Percentiles rank a stretch among this genome's conserved stretches.
These are phyloP conservation scores for Gavialis gangeticus DNA, from an alignment of 2,113 vertebrate species.

Conservation along the genomic window DNA sequence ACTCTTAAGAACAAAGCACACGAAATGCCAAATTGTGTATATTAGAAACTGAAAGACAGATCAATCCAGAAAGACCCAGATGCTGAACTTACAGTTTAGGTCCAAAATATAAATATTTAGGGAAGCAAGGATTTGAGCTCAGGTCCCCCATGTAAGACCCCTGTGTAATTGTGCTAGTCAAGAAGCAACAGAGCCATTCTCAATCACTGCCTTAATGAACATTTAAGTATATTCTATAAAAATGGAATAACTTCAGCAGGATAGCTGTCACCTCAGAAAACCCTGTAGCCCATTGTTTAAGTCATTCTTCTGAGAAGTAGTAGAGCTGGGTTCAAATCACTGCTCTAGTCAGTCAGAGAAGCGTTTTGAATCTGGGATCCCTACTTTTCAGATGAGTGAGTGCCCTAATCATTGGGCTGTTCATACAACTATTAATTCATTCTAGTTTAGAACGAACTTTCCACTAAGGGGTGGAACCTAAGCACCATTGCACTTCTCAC, in stretches of 20 bases:
- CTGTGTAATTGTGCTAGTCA: too few species aligned
- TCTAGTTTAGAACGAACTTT: too few species aligned
- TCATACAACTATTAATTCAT: too few species aligned
- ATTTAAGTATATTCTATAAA: not conserved
- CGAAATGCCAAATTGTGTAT: rapidly evolving
- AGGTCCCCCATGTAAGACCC: too few species aligned
- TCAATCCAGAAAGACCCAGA: not conserved
- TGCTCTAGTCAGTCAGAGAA: not conserved
- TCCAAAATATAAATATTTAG: not conserved
- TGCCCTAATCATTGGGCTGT: too few species aligned
- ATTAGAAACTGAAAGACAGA: not conserved
- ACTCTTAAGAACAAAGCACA: not conserved
- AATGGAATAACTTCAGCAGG: not conserved
- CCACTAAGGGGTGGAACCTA: too few species aligned
- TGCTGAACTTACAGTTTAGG: not conserved
- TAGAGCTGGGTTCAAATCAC: not conserved
- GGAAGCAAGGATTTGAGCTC: too few species aligned
- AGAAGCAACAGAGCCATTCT: too few species aligned
- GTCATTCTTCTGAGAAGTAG: not conserved
- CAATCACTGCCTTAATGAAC: not conserved
- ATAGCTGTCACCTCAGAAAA: not conserved
- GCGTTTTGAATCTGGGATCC: not conserved
- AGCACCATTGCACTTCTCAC: too few species aligned
- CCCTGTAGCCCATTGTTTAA: not conserved
- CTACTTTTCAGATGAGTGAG: too few species aligned